Evolutionary conservation across 2,797 vertebrate genomes (phyloP).

Genomic region (Lutjanus campechanus): DNA sequence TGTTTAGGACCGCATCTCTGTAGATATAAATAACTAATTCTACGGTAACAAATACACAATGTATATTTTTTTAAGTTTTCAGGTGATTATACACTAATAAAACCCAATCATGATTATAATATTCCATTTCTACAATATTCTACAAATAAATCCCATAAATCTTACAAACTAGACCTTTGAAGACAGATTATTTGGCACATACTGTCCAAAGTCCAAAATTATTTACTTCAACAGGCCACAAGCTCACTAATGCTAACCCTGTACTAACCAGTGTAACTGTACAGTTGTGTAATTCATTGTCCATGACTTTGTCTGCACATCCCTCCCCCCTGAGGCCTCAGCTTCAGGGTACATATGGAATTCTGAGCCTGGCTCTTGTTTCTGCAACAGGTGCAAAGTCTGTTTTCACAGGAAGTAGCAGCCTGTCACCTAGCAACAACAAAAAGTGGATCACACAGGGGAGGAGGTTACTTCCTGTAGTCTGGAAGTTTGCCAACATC

Average conservation of each 20-base stretch:
- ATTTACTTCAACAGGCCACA: neutral
- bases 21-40: no score
- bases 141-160: no score
- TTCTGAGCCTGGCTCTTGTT: conserved; percentile 58
- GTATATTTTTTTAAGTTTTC: no score
- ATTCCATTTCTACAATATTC: no score
- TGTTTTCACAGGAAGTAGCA: conserved; percentile 68
- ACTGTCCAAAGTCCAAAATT: neutral
- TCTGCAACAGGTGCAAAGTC: conserved; percentile 75
- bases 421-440: conserved; percentile 70
- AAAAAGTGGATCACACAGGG: conserved; percentile 61
- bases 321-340: conserved; percentile 17
- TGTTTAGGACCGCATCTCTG: no score
- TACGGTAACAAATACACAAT: no score
- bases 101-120: no score
- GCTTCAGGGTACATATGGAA: conserved; percentile 53
- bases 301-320: conserved; percentile 12
- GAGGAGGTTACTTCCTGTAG: conserved; percentile 58
- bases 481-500: conserved; percentile 54
- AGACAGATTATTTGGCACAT: neutral
- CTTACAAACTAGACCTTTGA: neutral
- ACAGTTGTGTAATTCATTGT: conserved; percentile 31
- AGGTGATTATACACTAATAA: no score
- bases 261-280: conserved; percentile 7
- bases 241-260: neutral